Base-by-base conservation (phyloP, 1,140 invertebrate genomes). In the Calephelis nemesis region DNA sequence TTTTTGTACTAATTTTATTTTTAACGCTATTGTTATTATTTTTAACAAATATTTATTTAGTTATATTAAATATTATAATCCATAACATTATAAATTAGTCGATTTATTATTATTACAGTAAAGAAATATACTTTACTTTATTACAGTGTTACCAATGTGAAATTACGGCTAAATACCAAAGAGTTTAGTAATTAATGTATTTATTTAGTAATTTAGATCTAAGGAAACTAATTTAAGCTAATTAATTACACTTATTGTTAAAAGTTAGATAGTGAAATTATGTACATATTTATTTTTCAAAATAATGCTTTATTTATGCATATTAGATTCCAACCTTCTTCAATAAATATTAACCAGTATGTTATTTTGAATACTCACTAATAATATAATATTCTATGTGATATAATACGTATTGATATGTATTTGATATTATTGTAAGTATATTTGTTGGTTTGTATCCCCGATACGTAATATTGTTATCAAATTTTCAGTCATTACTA, bases 161-260 rank as follows among this genome's bases (percentile, higher is more conserved):
- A 54, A 54, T 19, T 54, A 54, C 52, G 7, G 52, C 52, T 54
- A 30, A 54, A 54, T 30, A 87, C 87, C 86, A 90, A 90, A 88
- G 88, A 88, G 67, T 60, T 69, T 73, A 74, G 40, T 64, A 30
- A 54, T 15, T n/a, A 15, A 15, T 13, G 8, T 11, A 11, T 19
- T 15, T 30, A 54, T 30, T 11, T 19, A 54, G 10, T 54, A 30
- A 30, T 54, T 54, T 54, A 54, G 52, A 5, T 19, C 11, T 54
- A 54, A 54, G 15, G n/a, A 65, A 45, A 66, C 62, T 47, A 39
- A 66, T 62, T 68, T 63, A 64, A 48, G 12, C 67, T 58, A 64
- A 52, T 2, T 68, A 10, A 54, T 42, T 49, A 62, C 63, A 65
- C 62, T 54, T 67, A 71, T 13, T 58, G 8, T 66, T 48, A 58